phyloP scores from a whole-genome alignment of 2,888 invertebrate genomes.

The Caenorhabditis wallacei region DNA sequence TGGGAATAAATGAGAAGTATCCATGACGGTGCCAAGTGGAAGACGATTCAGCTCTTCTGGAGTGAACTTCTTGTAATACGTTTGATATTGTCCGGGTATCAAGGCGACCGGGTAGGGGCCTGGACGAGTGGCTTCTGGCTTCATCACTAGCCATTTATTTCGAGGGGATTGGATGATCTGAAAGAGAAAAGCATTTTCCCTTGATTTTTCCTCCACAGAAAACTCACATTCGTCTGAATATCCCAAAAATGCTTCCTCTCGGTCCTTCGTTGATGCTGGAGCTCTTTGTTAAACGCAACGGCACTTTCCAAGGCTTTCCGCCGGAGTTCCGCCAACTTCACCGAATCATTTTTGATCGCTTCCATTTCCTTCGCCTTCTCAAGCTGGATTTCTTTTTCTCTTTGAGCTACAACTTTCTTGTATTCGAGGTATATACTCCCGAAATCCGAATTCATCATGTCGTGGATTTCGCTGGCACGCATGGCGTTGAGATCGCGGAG shows the following conservation, averaged over 20 bases:
- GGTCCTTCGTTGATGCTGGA: constrained; percentile 45
- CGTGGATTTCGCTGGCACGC: constrained; percentile 89
- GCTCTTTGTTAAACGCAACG: constrained; percentile 58
- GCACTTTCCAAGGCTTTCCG: constrained; percentile 55
- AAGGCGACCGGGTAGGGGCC: constrained; percentile 91
- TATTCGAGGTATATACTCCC: constrained; percentile 91
- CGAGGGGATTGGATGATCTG: constrained; percentile 74
- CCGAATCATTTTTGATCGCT: constrained; percentile 71
- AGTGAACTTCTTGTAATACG: constrained; percentile 91
- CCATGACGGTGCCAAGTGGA: constrained; percentile 93
- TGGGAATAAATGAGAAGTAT: constrained; percentile 84
- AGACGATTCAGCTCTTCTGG: constrained; percentile 92
- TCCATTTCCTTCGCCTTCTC: constrained; percentile 84
- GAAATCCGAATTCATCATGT: constrained; percentile 96
- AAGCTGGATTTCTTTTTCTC: constrained; percentile 83
- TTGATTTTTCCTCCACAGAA: not conserved
- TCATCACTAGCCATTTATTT: constrained; percentile 65
- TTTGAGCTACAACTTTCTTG: constrained; percentile 77
- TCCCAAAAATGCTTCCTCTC: constrained; percentile 68
- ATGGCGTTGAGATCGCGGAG: constrained; percentile 80
- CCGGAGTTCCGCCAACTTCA: constrained; percentile 56
- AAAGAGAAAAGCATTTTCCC: constrained; percentile 10
- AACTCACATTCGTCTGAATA: constrained; percentile 63
- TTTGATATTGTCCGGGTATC: constrained; percentile 96
- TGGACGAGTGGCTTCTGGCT: constrained; percentile 62